Percentiles rank a stretch among this genome's conserved stretches.
Evolutionary conservation across 2,888 invertebrate species (phyloP).

Genomic region (Augochlorella aurata): DNA sequence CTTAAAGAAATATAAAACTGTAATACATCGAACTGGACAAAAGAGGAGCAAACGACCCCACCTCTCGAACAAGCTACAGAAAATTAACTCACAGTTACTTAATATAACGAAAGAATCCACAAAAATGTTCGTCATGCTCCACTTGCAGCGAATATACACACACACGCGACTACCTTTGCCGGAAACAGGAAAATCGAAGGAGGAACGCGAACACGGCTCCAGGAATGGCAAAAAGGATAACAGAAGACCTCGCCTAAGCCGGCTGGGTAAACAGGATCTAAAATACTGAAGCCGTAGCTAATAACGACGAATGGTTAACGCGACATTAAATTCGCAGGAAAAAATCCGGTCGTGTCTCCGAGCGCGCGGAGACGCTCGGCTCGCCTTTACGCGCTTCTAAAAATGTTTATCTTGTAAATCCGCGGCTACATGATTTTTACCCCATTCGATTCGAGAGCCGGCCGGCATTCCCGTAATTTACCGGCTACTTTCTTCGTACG

Average conservation of each 20-base stretch:
- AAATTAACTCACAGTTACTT: no score
- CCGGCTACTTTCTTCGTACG: slow-evolving; percentile 12
- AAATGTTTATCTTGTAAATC: slow-evolving; percentile 27
- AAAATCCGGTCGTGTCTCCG: not conserved
- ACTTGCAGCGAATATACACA: not conserved
- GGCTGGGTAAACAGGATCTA: not conserved
- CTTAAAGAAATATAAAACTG: no score
- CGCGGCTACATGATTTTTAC: slow-evolving; percentile 25
- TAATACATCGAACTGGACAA: no score
- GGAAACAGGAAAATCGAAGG: not conserved
- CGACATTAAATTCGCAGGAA: not conserved
- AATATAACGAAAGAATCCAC: not conserved
- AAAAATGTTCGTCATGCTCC: not conserved
- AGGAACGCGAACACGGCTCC: not conserved
- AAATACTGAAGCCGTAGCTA: not conserved
- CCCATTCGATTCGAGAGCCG: slow-evolving; percentile 22
- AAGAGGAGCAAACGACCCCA: no score
- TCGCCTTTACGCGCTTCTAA: not conserved
- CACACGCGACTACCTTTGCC: not conserved
- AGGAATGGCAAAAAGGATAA: not conserved
- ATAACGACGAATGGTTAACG: not conserved
- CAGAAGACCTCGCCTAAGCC: not conserved
- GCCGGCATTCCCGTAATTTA: slow-evolving; percentile 24
- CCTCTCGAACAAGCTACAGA: no score
- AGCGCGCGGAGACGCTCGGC: not conserved